Conservation (phyloP, 2,797 vertebrate species). For the Buceros bicornis region DNA sequence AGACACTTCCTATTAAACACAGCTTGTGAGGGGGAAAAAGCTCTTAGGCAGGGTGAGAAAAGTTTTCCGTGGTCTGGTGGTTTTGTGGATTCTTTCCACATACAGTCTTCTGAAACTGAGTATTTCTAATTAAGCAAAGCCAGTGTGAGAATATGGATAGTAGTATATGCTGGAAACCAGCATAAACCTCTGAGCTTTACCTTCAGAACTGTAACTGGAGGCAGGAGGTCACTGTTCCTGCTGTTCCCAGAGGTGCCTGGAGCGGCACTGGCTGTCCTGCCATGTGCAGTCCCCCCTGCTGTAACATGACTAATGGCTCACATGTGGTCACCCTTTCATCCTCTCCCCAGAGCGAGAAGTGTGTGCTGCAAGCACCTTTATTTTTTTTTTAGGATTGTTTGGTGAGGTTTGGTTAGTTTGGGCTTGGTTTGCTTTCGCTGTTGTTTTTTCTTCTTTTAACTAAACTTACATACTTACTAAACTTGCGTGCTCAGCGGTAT, state of each 20-base stretch:
- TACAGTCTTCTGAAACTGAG: not conserved
- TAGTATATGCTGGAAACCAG: not conserved
- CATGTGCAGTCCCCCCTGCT: not conserved
- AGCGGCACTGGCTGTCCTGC: not conserved
- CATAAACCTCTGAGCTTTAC: not conserved
- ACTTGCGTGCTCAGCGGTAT: not conserved
- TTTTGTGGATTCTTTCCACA: not conserved
- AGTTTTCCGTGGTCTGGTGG: not conserved
- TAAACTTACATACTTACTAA: not conserved
- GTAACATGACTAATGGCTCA: not conserved
- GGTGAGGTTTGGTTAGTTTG: not conserved
- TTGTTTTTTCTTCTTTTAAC: not conserved
- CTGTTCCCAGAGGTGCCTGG: not conserved
- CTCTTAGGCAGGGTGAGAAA: not conserved
- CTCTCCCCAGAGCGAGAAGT: not conserved
- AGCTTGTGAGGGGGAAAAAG: not conserved
- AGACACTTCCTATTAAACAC: not conserved
- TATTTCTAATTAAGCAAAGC: slow-evolving; percentile 1
- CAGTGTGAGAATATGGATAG: not conserved
- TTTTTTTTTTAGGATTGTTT: not conserved
- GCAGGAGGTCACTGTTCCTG: not conserved
- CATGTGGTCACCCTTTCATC: not conserved
- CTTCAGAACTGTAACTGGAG: not conserved
- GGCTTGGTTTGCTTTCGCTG: not conserved
- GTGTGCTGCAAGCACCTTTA: not conserved